Evolutionary conservation across 2,797 vertebrate species (phyloP).

Genomic region (Rhyacichthys aspro): DNA sequence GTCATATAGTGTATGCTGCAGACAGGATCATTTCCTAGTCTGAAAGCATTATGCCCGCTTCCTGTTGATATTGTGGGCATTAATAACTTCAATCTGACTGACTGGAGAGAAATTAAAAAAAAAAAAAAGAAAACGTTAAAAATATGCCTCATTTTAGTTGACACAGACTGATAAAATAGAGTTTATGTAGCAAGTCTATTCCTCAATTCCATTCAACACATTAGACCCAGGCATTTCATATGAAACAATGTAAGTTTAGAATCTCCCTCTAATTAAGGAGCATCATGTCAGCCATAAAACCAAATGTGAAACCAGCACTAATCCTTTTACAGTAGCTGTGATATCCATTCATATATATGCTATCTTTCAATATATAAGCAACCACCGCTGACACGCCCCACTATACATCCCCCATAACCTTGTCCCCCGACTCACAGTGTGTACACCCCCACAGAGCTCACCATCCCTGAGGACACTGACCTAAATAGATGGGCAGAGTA

Average conservation of each 20-base stretch:
- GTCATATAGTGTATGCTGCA: conserved; percentile 21
- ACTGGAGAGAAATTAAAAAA: not conserved
- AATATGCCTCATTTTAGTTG: not conserved
- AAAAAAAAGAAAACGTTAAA: not conserved
- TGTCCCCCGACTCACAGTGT: conserved; percentile 4
- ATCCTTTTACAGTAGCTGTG: not conserved
- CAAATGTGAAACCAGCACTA: not conserved
- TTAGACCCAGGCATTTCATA: too few species aligned
- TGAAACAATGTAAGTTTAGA: too few species aligned
- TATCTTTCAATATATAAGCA: not conserved
- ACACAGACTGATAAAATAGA: too few species aligned
- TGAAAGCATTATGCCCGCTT: conserved; percentile 5
- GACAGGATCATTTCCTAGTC: conserved; percentile 23
- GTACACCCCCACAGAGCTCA: conserved; percentile 27
- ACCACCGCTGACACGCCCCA: conserved; percentile 1
- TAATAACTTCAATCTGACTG: conserved; percentile 13
- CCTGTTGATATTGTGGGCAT: conserved; percentile 14
- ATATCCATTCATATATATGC: not conserved
- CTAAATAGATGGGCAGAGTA: conserved; percentile 55
- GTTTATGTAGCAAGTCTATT: too few species aligned
- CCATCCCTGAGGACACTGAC: conserved; percentile 43
- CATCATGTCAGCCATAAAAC: too few species aligned
- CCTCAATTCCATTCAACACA: too few species aligned
- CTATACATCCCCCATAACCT: conserved; percentile 7
- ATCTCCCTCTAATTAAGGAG: too few species aligned